Base-by-base conservation (phyloP, 2,113 vertebrate genomes). In the Halichoeres trimaculatus region DNA sequence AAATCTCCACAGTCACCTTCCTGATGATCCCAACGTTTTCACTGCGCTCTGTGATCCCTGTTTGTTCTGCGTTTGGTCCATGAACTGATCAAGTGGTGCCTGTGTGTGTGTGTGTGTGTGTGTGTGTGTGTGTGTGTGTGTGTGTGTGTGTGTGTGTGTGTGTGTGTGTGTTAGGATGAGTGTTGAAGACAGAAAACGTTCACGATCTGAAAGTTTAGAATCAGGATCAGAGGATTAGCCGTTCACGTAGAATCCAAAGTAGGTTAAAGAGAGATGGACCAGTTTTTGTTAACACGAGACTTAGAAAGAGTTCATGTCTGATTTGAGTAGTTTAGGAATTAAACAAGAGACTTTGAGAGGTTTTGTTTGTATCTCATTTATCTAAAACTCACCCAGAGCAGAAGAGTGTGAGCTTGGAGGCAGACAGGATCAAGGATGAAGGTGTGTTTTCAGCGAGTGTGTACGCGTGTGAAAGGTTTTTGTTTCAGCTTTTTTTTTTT, bases 311-410 rank as follows among this genome's bases (percentile, higher is more conserved):
- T 24, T 30, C 20, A 10, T 56, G 17, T 48, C 30, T 17, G 26
- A 13, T 55, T 58, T 26, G 58, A 34, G 69, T 52, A 40, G 9
- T 11, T 40, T 11, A 40, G 12, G 38, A 40, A 40, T 10, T 10
- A 40, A 41, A 24, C 23, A 12, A 60, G 17, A 55, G 35, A 53
- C 47, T 26, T 10, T 71, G 23, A 12, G 16, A 66, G 30, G 10
- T 43, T 19, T 52, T 78, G 16, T 36, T 40, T 69, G 65, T 76
- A 43, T 60, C 70, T 70, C 26, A 50, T 47, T 63, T 48, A 59
- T 48, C 64, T 74, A 12, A 50, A 47, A 59, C 19, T 59, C n/a
- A 43, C 54, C 8, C 30, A 10, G 41, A 70, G n/a, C n/a, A n/a
- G n/a, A 68, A 8, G 12, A 26, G 36, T 40, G 55, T 65, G 34